phyloP scores from a whole-genome alignment of 2,888 invertebrate species.

The Tubulanus polymorphus region DNA sequence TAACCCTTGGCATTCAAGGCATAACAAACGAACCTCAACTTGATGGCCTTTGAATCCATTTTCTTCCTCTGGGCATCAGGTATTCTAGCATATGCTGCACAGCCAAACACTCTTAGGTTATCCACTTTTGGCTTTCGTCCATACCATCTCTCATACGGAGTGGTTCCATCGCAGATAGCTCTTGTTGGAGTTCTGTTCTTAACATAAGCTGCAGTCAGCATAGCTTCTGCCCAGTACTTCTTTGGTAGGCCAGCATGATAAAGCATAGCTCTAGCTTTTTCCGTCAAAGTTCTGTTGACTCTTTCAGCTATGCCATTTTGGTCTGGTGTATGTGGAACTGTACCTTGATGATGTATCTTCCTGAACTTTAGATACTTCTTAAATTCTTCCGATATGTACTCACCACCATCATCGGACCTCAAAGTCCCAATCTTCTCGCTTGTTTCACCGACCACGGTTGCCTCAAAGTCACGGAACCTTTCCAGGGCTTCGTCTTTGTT shows the following conservation, averaged over 20 bases:
- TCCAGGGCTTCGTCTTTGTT: slow-evolving; percentile 12
- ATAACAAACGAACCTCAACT: slow-evolving; percentile 1
- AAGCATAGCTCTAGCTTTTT: too few species aligned
- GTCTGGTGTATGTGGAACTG: too few species aligned
- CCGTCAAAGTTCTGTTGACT: too few species aligned
- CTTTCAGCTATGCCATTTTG: too few species aligned
- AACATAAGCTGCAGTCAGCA: slow-evolving; percentile 17
- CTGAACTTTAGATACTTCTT: too few species aligned
- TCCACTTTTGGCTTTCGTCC: slow-evolving; percentile 11
- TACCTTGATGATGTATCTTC: too few species aligned
- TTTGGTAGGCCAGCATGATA: slow-evolving; percentile 9
- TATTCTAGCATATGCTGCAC: slow-evolving; percentile 13
- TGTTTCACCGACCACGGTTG: slow-evolving; percentile 6
- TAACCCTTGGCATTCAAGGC: slow-evolving; percentile 9
- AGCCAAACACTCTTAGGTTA: slow-evolving; percentile 21
- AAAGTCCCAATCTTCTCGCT: slow-evolving; percentile 12
- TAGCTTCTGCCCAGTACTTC: slow-evolving; percentile 18
- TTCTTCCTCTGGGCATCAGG: slow-evolving; percentile 13
- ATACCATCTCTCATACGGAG: slow-evolving; percentile 8
- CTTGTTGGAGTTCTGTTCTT: slow-evolving; percentile 1
- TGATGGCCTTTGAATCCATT: slow-evolving; percentile 6
- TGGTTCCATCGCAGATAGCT: neutral
- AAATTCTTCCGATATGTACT: slow-evolving; percentile 15
- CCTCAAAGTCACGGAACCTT: slow-evolving; percentile 16
- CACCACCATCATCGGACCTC: slow-evolving; percentile 13